phyloP scores from a whole-genome alignment of 2,797 vertebrate species.

The Aythya fuligula region DNA sequence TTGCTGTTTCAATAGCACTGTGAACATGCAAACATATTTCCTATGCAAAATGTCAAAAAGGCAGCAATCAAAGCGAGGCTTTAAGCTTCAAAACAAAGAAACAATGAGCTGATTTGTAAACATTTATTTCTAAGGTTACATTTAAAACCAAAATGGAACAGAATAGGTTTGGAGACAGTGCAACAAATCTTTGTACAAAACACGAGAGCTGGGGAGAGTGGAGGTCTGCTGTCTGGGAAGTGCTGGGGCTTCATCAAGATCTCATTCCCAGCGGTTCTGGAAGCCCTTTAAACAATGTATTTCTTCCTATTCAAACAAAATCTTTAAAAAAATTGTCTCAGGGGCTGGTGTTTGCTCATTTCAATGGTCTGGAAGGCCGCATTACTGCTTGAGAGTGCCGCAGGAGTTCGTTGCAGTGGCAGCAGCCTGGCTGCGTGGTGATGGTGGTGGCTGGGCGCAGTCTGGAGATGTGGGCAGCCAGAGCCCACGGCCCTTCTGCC shows the following conservation, averaged over 20 bases:
- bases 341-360: background rate
- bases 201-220: slow-evolving; percentile 11
- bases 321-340: background rate
- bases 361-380: background rate
- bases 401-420: background rate
- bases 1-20: slow-evolving; percentile 78
- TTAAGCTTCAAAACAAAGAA: slow-evolving; percentile 80
- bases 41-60: slow-evolving; percentile 83
- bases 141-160: slow-evolving; percentile 68
- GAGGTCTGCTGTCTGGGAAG: background rate
- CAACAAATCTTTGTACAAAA: slow-evolving; percentile 55
- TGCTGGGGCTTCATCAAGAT: background rate
- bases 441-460: background rate
- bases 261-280: slow-evolving; percentile 7
- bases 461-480: background rate
- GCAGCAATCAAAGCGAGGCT: slow-evolving; percentile 80
- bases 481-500: background rate
- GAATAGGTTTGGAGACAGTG: slow-evolving; percentile 47
- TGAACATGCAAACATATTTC: slow-evolving; percentile 79
- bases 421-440: background rate
- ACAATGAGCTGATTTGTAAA: slow-evolving; percentile 82
- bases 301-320: background rate
- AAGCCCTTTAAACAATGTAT: background rate
- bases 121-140: slow-evolving; percentile 78
- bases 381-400: background rate